phyloP scores from a whole-genome alignment of 2,797 vertebrate species.

The Kryptopterus vitreolus region DNA sequence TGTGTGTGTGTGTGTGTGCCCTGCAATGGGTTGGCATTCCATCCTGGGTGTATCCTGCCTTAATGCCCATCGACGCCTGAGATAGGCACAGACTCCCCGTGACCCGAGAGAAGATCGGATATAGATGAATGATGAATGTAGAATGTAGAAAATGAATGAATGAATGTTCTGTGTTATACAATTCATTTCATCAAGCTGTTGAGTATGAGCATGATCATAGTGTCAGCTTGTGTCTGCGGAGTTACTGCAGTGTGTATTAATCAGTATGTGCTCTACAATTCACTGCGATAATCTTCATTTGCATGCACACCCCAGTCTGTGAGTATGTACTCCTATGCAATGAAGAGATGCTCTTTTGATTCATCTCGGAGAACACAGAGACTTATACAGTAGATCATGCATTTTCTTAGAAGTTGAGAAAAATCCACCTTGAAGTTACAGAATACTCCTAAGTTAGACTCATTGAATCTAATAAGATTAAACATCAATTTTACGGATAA shows the following conservation, averaged over 20 bases:
- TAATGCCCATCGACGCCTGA: too few species aligned
- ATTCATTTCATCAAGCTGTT: too few species aligned
- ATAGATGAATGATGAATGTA: too few species aligned
- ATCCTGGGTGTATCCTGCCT: too few species aligned
- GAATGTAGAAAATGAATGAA: too few species aligned
- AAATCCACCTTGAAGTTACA: constrained; percentile 36
- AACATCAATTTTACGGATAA: constrained; percentile 33
- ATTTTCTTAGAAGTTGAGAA: constrained; percentile 29
- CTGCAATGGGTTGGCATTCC: too few species aligned
- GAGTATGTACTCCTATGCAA: neutral
- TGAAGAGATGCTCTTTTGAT: neutral
- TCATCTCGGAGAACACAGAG: constrained; percentile 6
- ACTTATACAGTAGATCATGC: constrained; percentile 23
- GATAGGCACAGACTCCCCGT: too few species aligned
- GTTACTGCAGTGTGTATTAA: neutral
- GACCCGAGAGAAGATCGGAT: too few species aligned
- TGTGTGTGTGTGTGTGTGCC: too few species aligned
- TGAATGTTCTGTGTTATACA: too few species aligned
- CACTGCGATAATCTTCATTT: constrained; percentile 2
- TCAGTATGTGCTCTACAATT: neutral
- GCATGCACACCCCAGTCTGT: neutral
- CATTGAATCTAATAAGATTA: constrained; percentile 49
- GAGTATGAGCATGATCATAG: too few species aligned
- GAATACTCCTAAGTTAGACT: constrained; percentile 27
- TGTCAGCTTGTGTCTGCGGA: neutral